These are phyloP conservation scores for Mya arenaria DNA, from an alignment of 1,140 invertebrate genomes.

Conservation along the genomic window DNA sequence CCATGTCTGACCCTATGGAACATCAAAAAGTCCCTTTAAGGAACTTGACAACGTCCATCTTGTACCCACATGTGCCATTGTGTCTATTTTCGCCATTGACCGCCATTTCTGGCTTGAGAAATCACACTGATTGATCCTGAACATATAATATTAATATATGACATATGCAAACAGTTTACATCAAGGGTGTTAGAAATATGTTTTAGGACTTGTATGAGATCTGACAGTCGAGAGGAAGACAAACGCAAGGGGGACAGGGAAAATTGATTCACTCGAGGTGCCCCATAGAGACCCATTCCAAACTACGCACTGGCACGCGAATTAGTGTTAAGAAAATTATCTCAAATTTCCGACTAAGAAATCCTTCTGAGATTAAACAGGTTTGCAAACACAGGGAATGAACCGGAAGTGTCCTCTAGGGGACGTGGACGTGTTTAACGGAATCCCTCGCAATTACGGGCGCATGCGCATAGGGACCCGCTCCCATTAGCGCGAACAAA, in stretches of 20 bases:
- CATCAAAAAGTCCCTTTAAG: too few relatives aligned
- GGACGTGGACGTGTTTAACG: conserved; percentile 42
- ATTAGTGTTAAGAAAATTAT: conserved; percentile 56
- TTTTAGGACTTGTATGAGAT: too few relatives aligned
- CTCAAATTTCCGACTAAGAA: conserved; percentile 54
- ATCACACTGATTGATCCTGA: too few relatives aligned
- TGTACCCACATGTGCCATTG: too few relatives aligned
- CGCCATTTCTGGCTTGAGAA: too few relatives aligned
- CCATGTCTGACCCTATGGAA: too few relatives aligned
- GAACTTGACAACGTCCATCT: too few relatives aligned
- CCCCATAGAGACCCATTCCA: conserved; percentile 18
- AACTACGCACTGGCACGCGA: conserved; percentile 46
- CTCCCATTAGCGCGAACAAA: conserved; percentile 48
- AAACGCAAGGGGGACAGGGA: conserved; percentile 21
- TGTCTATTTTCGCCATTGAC: too few relatives aligned
- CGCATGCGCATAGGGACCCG: conserved; percentile 40
- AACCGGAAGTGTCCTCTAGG: conserved; percentile 50
- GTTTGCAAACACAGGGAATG: conserved; percentile 56
- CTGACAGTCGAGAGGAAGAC: too few relatives aligned
- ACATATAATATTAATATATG: too few relatives aligned
- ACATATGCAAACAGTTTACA: too few relatives aligned
- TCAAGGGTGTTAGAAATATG: too few relatives aligned
- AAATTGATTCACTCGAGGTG: conserved; percentile 43
- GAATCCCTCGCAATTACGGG: conserved; percentile 49
- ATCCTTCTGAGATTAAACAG: conserved; percentile 52